A percentile compares a stretch with the other conserved stretches of the same genome.
Evolutionary conservation across 2,888 invertebrate species (phyloP).

Genomic region (Timema podura): DNA sequence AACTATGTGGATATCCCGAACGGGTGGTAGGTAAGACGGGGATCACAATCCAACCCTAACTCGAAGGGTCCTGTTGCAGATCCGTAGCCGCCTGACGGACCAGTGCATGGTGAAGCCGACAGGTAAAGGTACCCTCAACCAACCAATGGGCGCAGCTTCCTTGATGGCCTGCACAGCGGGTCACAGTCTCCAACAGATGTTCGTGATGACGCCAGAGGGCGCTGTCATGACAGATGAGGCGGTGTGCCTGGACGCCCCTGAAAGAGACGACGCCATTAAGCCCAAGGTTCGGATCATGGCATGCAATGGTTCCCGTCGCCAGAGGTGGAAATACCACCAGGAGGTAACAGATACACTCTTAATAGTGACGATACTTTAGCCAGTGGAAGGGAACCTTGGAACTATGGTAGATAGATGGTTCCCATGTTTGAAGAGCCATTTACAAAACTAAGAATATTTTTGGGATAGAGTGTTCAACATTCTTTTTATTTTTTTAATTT

Average conservation of each 20-base stretch:
- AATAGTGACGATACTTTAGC: too few relatives aligned
- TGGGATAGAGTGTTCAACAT: neutral
- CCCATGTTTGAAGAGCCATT: conserved; percentile 34
- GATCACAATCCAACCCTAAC: too few relatives aligned
- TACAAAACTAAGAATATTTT: neutral
- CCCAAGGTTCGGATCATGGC: conserved; percentile 66
- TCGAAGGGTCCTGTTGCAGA: conserved; percentile 41
- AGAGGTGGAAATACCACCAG: conserved; percentile 63
- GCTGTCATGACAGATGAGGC: conserved; percentile 84
- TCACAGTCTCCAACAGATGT: conserved; percentile 60
- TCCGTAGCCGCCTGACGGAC: conserved; percentile 50
- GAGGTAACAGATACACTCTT: conserved; percentile 40
- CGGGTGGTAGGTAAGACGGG: too few relatives aligned
- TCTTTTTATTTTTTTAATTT: conserved; percentile 43
- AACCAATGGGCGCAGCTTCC: conserved; percentile 66
- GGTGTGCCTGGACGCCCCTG: conserved; percentile 69
- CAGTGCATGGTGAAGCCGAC: conserved; percentile 63
- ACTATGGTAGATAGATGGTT: conserved; percentile 43
- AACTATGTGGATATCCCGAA: too few relatives aligned
- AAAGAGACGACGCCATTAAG: conserved; percentile 40
- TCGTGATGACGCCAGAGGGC: conserved; percentile 65
- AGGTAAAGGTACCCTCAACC: conserved; percentile 56
- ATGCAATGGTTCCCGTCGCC: conserved; percentile 62
- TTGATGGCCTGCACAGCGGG: conserved; percentile 58
- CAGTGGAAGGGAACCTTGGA: too few relatives aligned